Evolutionary conservation across 1,140 invertebrate genomes (phyloP), one percentile per base, ranked within the genome.

Genomic region (Caenorhabditis remanei): DNA sequence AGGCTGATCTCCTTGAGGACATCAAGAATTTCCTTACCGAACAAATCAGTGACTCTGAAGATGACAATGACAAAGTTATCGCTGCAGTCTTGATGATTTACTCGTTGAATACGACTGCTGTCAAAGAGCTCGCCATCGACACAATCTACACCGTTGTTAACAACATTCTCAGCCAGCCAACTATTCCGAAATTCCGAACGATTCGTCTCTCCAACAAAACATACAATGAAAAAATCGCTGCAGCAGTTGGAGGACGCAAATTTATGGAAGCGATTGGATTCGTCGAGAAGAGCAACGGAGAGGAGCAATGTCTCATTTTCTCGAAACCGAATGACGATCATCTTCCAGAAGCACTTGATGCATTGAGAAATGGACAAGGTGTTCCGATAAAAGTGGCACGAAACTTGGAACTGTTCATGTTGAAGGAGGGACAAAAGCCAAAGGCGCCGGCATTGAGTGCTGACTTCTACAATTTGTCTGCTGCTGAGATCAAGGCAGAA

Each of bases 231-330:
- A 79, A 63, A 40, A 63, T 89, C 43, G 24, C 41, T 9, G 4
- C 58, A 14, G 56, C 21, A 11, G 67, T 83, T 19, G 88, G 88
- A 24, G 88, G 55, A 21, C 61, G 41, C n/a, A 85, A 84, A 65
- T 89, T 89, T 40, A 71, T 89, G 13, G 53, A 65, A 58, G 63
- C 88, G 0, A 46, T 87, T 53, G 89, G 89, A 40, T 89, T 89
- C 55, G 32, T 14, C 4, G 24, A 86, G 53, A 46, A 71, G 16
- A 67, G 32, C 4, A 48, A 71, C 21, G 61, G 56, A 48, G 87
- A 58, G 0, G 67, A 84, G 11, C 43, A 19, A 6, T 48, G 4
- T 8, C 32, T 67, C 3, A 61, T 67, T 48, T 85, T 53, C 84
- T 19, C n/a, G 7, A 65, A 32, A 40, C 2, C 11, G 79, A 21